Evolutionary conservation across 2,113 vertebrate species (phyloP).

Genomic region (Mola mola): DNA sequence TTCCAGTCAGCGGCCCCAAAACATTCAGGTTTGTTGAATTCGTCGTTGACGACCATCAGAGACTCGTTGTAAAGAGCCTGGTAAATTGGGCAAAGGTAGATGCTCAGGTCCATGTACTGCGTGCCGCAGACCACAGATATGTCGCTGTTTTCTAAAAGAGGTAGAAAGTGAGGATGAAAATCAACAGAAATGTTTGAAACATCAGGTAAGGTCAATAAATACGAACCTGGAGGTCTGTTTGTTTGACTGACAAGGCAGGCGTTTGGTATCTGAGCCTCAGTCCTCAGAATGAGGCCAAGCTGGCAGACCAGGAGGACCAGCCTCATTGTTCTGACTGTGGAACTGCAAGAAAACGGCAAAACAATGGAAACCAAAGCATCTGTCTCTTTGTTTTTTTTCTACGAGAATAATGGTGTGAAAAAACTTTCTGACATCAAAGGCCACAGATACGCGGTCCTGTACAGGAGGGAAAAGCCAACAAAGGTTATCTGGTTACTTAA

Average conservation of each 20-base stretch:
- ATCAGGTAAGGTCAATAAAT: not conserved
- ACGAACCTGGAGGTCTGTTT: slow-evolving; percentile 76
- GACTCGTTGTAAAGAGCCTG: slow-evolving; percentile 75
- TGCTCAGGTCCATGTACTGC: slow-evolving; percentile 65
- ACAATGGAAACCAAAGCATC: slow-evolving; percentile 17
- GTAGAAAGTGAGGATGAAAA: not conserved
- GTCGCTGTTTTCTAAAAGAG: slow-evolving; percentile 68
- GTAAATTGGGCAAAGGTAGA: slow-evolving; percentile 81
- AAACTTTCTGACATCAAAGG: not conserved
- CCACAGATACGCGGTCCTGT: no score
- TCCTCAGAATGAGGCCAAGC: slow-evolving; percentile 63
- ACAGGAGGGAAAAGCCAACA: not conserved
- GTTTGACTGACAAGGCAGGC: slow-evolving; percentile 25
- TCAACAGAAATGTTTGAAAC: not conserved
- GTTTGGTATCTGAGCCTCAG: slow-evolving; percentile 38
- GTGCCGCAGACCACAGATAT: slow-evolving; percentile 75
- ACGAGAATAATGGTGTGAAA: not conserved
- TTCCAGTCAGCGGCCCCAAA: slow-evolving; percentile 60
- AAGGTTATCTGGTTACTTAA: not conserved
- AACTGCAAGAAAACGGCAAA: slow-evolving; percentile 35
- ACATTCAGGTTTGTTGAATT: slow-evolving; percentile 51
- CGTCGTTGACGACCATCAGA: slow-evolving; percentile 75
- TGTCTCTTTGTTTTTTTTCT: not conserved
- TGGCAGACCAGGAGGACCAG: slow-evolving; percentile 65
- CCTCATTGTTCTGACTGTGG: slow-evolving; percentile 60